Percentiles rank a stretch among this genome's conserved stretches.
These are phyloP conservation scores for Zenarchopterus dispar DNA, from an alignment of 2,797 vertebrate species.

Conservation along the genomic window DNA sequence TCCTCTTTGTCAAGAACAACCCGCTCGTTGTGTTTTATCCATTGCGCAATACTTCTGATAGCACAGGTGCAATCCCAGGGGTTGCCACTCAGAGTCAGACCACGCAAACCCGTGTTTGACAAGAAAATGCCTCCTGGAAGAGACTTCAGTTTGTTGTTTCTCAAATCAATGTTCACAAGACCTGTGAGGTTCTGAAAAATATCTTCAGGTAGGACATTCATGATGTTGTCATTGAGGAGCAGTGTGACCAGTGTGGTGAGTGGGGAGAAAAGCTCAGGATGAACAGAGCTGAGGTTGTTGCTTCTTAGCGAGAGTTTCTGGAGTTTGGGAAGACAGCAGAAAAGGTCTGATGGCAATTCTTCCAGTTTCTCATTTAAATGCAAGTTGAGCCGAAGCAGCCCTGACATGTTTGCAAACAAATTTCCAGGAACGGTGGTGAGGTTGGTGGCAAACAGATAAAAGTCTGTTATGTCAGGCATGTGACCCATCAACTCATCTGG, in stretches of 20 bases:
- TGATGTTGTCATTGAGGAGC: slow-evolving; percentile 76
- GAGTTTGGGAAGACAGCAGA: slow-evolving; percentile 83
- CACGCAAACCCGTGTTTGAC: slow-evolving; percentile 35
- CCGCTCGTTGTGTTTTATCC: slow-evolving; percentile 77
- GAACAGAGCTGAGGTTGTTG: slow-evolving; percentile 79
- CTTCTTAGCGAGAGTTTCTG: slow-evolving; percentile 79
- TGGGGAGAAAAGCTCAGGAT: slow-evolving; percentile 79
- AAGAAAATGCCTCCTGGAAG: slow-evolving; percentile 73
- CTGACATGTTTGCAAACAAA: slow-evolving; percentile 88
- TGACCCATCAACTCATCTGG: slow-evolving; percentile 87
- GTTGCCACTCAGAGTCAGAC: slow-evolving; percentile 75
- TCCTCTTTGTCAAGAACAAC: slow-evolving; percentile 56
- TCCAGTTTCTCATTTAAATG: slow-evolving; percentile 80
- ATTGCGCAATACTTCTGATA: slow-evolving; percentile 80
- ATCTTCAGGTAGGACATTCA: slow-evolving; percentile 75
- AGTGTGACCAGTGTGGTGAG: slow-evolving; percentile 75
- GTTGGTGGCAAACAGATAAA: slow-evolving; percentile 86
- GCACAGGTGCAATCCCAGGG: slow-evolving; percentile 87
- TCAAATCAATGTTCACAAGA: slow-evolving; percentile 73
- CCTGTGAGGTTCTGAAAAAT: slow-evolving; percentile 76
- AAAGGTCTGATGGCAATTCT: slow-evolving; percentile 80
- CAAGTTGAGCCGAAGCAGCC: slow-evolving; percentile 79
- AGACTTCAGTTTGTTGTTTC: slow-evolving; percentile 58
- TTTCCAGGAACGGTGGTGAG: slow-evolving; percentile 86
- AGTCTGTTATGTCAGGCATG: slow-evolving; percentile 81